Evolutionary conservation across 2,797 vertebrate genomes (phyloP), one percentile per base, ranked within the genome.

Genomic region (Brachyrhaphis roseni): DNA sequence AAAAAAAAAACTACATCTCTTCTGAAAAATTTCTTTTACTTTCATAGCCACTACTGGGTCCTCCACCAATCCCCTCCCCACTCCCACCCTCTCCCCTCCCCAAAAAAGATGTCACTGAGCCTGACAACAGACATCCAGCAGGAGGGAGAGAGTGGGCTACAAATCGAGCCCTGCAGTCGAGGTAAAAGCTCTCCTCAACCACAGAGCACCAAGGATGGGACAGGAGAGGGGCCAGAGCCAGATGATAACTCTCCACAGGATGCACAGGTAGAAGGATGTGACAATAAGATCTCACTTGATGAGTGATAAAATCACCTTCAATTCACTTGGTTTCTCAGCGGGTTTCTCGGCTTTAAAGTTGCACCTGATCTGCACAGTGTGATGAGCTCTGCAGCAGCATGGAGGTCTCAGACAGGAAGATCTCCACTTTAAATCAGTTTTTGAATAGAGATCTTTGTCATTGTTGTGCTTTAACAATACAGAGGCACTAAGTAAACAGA

Each of bases 41-140:
- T 34, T 80, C 4, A 55, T 59, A 93, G 93, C 86, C 81, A 82
- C 84, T 88, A 79, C 93, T 93, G 93, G 92, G 91, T 93, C 85
- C 85, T 90, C 88, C 84, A 89, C 90, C 90, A 82, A 84, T 88
- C 90, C 92, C 92, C 82, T 86, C 90, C 91, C 90, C 89, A 78
- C 81, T 90, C 90, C 91, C 91, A 86, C 92, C 93, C 90, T 92
- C 92, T 90, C 91, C 92, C 92, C 90, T 93, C 93, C 88, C 91
- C 84, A 68, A 92, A 95, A 93, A 97, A 97, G 95, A 98, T 99
- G 97, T 98, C 98, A 94, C 96, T 96, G 94, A 98, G 97, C 95
- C 96, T 95, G 95, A 96, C 72, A 94, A 94, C 76, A 92, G 97
- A 98, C 94, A 97, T 97, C 96, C 97, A 97, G 96, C 97, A 97